A percentile compares a stretch with the other conserved stretches of the same genome.
Evolutionary conservation across 2,797 vertebrate species (phyloP).

Genomic region (Danio tinwini): DNA sequence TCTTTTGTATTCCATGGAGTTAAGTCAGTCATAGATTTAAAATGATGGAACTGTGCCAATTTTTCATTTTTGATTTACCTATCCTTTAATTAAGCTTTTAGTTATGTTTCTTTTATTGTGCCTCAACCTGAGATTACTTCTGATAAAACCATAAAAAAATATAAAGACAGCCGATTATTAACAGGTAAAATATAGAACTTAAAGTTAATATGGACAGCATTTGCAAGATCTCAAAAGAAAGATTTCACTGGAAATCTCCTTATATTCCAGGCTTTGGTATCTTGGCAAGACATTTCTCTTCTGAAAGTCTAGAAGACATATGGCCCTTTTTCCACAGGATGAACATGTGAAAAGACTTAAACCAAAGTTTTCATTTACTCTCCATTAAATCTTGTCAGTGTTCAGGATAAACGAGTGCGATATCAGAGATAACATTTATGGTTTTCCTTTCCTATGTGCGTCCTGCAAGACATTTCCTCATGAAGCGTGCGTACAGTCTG

Average conservation of each 20-base stretch:
- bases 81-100: not conserved
- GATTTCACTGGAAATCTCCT: not conserved
- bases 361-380: conserved; percentile 11
- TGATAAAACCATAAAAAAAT: not conserved
- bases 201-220: not conserved
- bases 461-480: conserved; percentile 6
- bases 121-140: not conserved
- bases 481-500: not conserved
- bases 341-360: conserved; percentile 38
- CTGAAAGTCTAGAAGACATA: not conserved
- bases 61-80: not conserved
- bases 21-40: not conserved
- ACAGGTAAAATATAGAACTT: not conserved
- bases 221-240: not conserved
- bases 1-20: not conserved
- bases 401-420: not conserved
- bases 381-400: conserved; percentile 24
- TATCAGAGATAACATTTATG: conserved; percentile 15
- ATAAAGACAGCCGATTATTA: not conserved
- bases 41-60: not conserved
- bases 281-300: conserved; percentile 1
- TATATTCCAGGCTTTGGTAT: not conserved
- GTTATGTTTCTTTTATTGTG: not conserved
- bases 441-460: conserved; percentile 9
- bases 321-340: not conserved